Evolutionary conservation across 1,140 invertebrate genomes (phyloP), one percentile per base, ranked within the genome.

Genomic region (Holotrichia oblita): DNA sequence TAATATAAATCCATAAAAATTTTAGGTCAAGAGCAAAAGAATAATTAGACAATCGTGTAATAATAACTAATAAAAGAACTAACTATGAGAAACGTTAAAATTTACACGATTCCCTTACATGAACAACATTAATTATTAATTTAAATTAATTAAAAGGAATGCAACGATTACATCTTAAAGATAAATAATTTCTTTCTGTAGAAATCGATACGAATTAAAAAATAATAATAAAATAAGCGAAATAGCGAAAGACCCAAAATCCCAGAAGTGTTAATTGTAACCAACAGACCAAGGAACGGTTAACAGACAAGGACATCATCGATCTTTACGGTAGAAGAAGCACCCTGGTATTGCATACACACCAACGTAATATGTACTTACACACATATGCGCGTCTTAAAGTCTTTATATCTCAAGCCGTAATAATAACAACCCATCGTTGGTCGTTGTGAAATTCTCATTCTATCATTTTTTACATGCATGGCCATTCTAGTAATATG

Each of bases 321-420:
- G 73, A 80, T 80, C 79, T 80, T 80, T n/a, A 80, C 77, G 79
- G 69, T 78, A 41, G 44, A 78, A 41, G 41, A n/a, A 48, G 42
- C 77, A 69, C 77, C 77, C 77, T 78, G 34, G 44, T 61, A 78
- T 40, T 20, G 34, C 48, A 77, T 61, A 59, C 55, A 48, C 59
- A 40, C 55, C 4, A 34, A 34, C 27, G 34, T 59, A n/a, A n/a
- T n/a, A n/a, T n/a, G n/a, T n/a, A n/a, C n/a, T n/a, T n/a, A n/a
- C n/a, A n/a, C n/a, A n/a, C n/a, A n/a, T n/a, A n/a, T n/a, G n/a
- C n/a, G n/a, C n/a, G n/a, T n/a, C n/a, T n/a, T n/a, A n/a, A n/a
- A n/a, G n/a, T n/a, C n/a, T n/a, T 4, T 59, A 55, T 77, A 55
- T 61, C 40, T 20, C 42, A 78, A 78, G 61, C 40, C 42, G 61